Conservation (phyloP, 2,797 vertebrate genomes). For the Poecile montanus region DNA sequence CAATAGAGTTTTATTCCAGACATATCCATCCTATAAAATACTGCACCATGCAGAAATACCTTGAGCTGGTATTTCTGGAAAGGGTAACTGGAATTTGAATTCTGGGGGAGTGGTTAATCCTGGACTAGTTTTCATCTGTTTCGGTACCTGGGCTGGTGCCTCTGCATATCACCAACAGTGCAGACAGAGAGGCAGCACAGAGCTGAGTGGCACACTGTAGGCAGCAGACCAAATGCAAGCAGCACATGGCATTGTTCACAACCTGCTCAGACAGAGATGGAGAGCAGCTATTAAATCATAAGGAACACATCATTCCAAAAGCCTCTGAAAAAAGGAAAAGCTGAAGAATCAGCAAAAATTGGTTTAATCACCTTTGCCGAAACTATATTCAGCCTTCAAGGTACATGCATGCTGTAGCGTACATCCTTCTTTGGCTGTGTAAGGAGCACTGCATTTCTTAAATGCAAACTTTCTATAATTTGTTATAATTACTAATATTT, state of each 20-base stretch:
- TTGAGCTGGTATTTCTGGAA: not conserved
- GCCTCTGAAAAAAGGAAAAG: not conserved
- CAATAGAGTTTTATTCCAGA: not conserved
- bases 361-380: not conserved
- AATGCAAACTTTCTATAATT: not conserved
- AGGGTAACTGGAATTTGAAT: not conserved
- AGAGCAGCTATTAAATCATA: not conserved
- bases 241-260: accelerated
- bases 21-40: not conserved
- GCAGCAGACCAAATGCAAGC: not conserved
- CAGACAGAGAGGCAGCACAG: not conserved
- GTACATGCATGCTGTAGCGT: not conserved
- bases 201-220: not conserved
- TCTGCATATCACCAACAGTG: not conserved
- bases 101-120: not conserved
- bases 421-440: not conserved
- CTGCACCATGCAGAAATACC: not conserved
- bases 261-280: not conserved
- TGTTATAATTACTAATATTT: not conserved
- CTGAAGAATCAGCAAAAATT: not conserved
- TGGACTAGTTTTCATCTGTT: not conserved
- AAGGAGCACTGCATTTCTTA: not conserved
- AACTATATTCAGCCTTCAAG: not conserved
- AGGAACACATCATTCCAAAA: not conserved
- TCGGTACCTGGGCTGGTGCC: not conserved